Evolutionary conservation across 2,888 invertebrate genomes (phyloP).

Genomic region (Corbicula japonica): DNA sequence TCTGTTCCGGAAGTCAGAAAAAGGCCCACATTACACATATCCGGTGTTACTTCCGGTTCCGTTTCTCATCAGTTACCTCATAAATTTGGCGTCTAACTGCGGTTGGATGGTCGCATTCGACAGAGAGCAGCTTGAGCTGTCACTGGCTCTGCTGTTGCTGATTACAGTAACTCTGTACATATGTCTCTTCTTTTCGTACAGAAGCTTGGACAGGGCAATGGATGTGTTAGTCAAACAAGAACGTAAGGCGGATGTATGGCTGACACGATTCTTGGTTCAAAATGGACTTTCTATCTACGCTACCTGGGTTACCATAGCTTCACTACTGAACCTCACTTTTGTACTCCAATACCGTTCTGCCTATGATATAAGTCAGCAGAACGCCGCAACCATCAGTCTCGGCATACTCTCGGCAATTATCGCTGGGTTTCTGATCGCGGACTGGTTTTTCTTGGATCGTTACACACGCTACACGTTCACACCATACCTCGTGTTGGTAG

Average conservation of each 20-base stretch:
- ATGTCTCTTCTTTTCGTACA: conserved; percentile 74
- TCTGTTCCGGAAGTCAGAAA: conserved; percentile 75
- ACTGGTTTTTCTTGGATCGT: conserved; percentile 79
- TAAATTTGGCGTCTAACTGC: conserved; percentile 75
- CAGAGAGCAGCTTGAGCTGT: conserved; percentile 72
- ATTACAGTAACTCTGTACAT: conserved; percentile 75
- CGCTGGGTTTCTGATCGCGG: conserved; percentile 77
- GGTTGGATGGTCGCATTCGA: conserved; percentile 83
- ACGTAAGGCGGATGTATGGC: conserved; percentile 78
- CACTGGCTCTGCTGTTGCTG: conserved; percentile 68
- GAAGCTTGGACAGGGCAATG: conserved; percentile 70
- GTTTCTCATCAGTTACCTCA: conserved; percentile 71
- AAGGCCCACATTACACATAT: conserved; percentile 75
- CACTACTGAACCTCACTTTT: conserved; percentile 81
- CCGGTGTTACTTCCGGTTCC: conserved; percentile 76
- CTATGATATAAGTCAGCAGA: conserved; percentile 53
- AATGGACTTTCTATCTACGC: conserved; percentile 84
- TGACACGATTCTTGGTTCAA: conserved; percentile 80
- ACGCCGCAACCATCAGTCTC: conserved; percentile 76
- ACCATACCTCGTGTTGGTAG: conserved; percentile 81
- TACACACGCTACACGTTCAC: conserved; percentile 83
- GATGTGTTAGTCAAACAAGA: conserved; percentile 68
- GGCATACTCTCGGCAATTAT: conserved; percentile 75
- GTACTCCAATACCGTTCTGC: conserved; percentile 72
- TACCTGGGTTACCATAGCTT: conserved; percentile 82